Base-by-base conservation (phyloP, 1,140 invertebrate species). In the Globodera ellingtonae region DNA sequence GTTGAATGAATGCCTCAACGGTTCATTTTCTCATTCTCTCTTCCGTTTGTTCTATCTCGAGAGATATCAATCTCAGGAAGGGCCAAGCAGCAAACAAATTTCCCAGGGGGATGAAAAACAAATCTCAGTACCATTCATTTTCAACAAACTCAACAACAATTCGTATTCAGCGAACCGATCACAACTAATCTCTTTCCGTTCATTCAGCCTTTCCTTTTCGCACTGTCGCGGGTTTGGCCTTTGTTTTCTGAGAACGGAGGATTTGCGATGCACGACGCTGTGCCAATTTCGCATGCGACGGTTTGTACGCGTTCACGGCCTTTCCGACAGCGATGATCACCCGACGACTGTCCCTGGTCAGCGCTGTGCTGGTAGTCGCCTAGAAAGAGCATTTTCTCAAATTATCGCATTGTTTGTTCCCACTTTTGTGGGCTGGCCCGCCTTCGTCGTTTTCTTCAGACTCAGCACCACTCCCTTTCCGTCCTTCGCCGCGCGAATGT, bases 211-310 rank as follows among this genome's bases (percentile, higher is more conserved):
- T 77, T 35, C 52, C 56, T 65, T 80, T 80, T 4, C 66, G 50
- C 50, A 24, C 62, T 50, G 72, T 72, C 52, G 52, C 56, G 4
- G 73, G 46, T 59, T 80, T 80, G 56, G 69, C 44, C 50, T 77
- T 77, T 21, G 46, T 47, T 70, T 77, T 77, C 18, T 77, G 75
- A n/a, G 79, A 73, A n/a, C 79, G 79, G 13, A 80, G 70, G 69
- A 80, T 79, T 67, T 80, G 79, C 21, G 79, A 80, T 0, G 79
- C 79, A 52, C 79, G 79, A n/a, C 79, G 79, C 47, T 66, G 79
- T 18, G 80, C 80, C 8, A 82, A n/a, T 24, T 82, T 81, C 35
- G 81, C 48, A 4, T 72, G 65, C 35, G 79, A 72, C 47, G 80
- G 79, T 44, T 81, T 82, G 71, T 81, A 81, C 2, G 46, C 47